phyloP scores from a whole-genome alignment of 2,113 vertebrate genomes.

The Ceratotherium simum region DNA sequence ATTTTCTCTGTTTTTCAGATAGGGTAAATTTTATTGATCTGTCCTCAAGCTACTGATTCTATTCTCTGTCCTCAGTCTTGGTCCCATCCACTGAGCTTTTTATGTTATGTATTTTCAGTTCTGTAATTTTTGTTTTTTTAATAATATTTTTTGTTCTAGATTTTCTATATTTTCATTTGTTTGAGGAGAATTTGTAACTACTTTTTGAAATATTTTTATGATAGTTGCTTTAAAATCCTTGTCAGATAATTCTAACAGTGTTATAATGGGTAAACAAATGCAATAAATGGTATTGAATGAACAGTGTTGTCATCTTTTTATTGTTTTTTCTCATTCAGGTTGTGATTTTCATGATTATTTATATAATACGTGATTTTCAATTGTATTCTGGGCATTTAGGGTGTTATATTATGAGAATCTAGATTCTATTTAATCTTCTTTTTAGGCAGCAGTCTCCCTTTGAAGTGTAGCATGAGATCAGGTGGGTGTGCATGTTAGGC shows the following conservation, averaged over 20 bases:
- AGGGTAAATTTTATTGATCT: not conserved
- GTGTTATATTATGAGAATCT: not conserved
- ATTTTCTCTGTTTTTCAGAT: not conserved
- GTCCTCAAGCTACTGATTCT: not conserved
- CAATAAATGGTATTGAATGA: not conserved
- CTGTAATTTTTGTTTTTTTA: not conserved
- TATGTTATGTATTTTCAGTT: not conserved
- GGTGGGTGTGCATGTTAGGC: not conserved
- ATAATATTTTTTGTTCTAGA: not conserved
- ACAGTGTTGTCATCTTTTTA: not conserved
- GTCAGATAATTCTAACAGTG: not conserved
- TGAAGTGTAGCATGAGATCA: not conserved
- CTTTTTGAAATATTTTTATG: not conserved
- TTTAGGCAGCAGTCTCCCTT: not conserved
- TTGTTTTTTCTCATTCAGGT: not conserved
- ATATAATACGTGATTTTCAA: not conserved
- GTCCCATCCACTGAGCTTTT: not conserved
- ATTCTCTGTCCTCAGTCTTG: not conserved
- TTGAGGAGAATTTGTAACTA: not conserved
- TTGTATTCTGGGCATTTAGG: not conserved
- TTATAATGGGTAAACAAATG: not conserved
- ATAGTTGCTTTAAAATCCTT: not conserved
- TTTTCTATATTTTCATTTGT: not conserved
- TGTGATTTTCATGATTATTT: not conserved
- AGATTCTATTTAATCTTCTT: not conserved